Evolutionary conservation across 2,888 invertebrate species (phyloP).

Genomic region (Nudaria mundana): DNA sequence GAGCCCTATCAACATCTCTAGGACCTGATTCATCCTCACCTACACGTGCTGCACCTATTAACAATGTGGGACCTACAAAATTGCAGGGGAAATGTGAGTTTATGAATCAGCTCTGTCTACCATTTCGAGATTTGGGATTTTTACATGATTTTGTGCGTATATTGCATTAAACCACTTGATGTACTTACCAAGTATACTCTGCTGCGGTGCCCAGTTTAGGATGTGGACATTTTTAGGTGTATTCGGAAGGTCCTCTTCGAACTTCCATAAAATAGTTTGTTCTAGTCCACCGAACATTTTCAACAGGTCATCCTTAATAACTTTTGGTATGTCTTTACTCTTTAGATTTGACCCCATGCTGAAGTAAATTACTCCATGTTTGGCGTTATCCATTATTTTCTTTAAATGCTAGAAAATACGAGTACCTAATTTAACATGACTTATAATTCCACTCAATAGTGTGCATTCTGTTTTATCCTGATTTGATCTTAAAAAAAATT

Average conservation of each 20-base stretch:
- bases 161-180: no score
- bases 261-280: constrained; percentile 73
- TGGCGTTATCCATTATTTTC: constrained; percentile 55
- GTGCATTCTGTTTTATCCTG: no score
- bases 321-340: constrained; percentile 48
- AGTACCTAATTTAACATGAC: no score
- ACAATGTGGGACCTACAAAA: no score
- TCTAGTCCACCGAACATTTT: constrained; percentile 58
- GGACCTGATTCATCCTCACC: no score
- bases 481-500: no score
- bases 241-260: constrained; percentile 47
- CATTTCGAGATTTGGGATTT: neutral
- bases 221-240: constrained; percentile 61
- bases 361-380: constrained; percentile 69
- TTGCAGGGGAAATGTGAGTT: no score
- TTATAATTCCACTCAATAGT: no score
- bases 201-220: constrained; percentile 61
- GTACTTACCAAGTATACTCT: constrained; percentile 10
- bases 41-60: no score
- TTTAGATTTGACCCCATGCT: constrained; percentile 68
- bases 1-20: no score
- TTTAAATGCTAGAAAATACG: constrained; percentile 46
- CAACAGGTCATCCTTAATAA: constrained; percentile 43
- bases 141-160: constrained; percentile 19
- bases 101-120: neutral